Evolutionary conservation across 2,888 invertebrate species (phyloP).

Genomic region (Eristalis intricaria): DNA sequence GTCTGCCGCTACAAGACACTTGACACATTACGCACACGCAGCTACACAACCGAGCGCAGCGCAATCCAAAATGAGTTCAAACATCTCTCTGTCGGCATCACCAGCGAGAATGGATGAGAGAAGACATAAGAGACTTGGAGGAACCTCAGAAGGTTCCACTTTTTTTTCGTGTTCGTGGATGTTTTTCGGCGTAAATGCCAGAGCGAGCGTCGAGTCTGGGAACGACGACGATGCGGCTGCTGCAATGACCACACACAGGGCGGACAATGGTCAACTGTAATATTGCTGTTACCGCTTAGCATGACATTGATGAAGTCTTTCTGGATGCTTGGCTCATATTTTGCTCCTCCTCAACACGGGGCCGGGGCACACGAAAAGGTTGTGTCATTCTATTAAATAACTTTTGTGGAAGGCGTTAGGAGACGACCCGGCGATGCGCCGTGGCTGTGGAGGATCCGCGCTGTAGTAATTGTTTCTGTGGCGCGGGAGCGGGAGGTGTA

Average conservation of each 20-base stretch:
- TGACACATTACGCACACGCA: slow-evolving; percentile 49
- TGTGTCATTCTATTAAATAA: slow-evolving; percentile 69
- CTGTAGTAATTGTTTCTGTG: slow-evolving; percentile 39
- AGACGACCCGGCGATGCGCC: neutral
- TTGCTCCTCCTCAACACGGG: neutral
- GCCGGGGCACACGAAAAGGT: slow-evolving; percentile 27
- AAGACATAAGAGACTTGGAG: slow-evolving; percentile 3
- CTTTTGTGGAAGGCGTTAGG: slow-evolving; percentile 50
- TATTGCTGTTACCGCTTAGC: slow-evolving; percentile 40
- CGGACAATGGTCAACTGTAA: slow-evolving; percentile 53
- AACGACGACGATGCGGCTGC: slow-evolving; percentile 14
- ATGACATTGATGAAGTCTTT: slow-evolving; percentile 69
- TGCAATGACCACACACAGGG: slow-evolving; percentile 65
- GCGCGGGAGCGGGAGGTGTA: slow-evolving; percentile 24
- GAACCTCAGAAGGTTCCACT: neutral
- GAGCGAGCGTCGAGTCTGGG: slow-evolving; percentile 20
- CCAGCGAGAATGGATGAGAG: neutral
- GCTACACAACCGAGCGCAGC: neutral
- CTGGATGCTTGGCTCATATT: slow-evolving; percentile 33
- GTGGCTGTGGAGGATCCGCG: neutral
- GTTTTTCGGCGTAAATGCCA: slow-evolving; percentile 30
- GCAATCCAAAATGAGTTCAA: slow-evolving; percentile 57
- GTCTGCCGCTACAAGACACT: slow-evolving; percentile 54
- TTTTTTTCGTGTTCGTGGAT: neutral
- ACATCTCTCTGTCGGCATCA: slow-evolving; percentile 37